Percentiles rank a stretch among this genome's conserved stretches.
Evolutionary conservation across 2,113 vertebrate genomes (phyloP).

Genomic region (Chionodraco myersi): DNA sequence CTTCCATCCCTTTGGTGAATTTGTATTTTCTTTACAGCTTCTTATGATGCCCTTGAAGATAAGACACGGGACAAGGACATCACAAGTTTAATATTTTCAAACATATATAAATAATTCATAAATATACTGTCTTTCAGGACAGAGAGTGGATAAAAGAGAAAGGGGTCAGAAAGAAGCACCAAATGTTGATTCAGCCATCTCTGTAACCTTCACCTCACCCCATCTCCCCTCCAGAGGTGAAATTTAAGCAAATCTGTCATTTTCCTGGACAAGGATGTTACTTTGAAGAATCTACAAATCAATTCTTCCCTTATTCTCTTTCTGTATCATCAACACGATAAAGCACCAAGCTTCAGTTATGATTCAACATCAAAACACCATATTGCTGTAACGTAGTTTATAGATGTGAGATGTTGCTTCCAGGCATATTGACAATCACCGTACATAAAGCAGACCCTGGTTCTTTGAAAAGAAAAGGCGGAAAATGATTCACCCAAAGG

Average conservation of each 20-base stretch:
- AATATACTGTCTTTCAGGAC: slow-evolving; percentile 77
- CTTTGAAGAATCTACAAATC: slow-evolving; percentile 45
- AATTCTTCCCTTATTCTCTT: slow-evolving; percentile 23
- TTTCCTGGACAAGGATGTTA: slow-evolving; percentile 51
- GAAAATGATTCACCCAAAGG: slow-evolving; percentile 7
- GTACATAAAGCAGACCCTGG: slow-evolving; percentile 24
- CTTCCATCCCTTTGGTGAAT: slow-evolving; percentile 51
- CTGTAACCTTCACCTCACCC: slow-evolving; percentile 67
- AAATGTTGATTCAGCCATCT: slow-evolving; percentile 80
- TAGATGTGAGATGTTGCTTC: slow-evolving; percentile 50
- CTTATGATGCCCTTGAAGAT: slow-evolving; percentile 81
- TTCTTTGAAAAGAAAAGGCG: slow-evolving; percentile 28
- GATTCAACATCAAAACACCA: slow-evolving; percentile 36
- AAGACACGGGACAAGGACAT: slow-evolving; percentile 83
- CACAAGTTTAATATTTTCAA: slow-evolving; percentile 82
- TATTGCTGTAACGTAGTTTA: slow-evolving; percentile 45
- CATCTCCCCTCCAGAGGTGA: slow-evolving; percentile 52
- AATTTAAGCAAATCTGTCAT: slow-evolving; percentile 75
- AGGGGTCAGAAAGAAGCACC: slow-evolving; percentile 71
- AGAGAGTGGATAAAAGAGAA: slow-evolving; percentile 70
- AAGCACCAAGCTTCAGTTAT: slow-evolving; percentile 1
- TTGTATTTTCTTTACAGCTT: slow-evolving; percentile 58
- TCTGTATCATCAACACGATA: slow-evolving; percentile 8
- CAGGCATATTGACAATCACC: slow-evolving; percentile 38
- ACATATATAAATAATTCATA: slow-evolving; percentile 86